Conservation (phyloP, 2,797 vertebrate species). For the Peromyscus melanophrys region DNA sequence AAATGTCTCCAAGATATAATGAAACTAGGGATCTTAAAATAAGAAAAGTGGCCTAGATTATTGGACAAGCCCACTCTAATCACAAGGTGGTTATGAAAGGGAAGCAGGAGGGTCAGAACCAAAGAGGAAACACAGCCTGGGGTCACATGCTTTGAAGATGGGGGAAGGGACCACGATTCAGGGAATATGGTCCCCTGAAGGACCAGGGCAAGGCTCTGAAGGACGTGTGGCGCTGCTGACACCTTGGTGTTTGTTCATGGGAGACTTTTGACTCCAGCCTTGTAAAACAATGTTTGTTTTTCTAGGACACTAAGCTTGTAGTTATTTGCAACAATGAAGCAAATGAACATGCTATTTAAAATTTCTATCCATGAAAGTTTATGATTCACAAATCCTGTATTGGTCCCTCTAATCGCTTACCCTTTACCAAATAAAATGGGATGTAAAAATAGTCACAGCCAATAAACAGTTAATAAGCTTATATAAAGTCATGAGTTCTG, state of each 20-base stretch:
- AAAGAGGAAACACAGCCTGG: neutral
- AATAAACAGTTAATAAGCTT: neutral
- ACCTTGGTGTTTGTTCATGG: neutral
- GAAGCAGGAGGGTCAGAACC: neutral
- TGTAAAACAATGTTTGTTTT: neutral
- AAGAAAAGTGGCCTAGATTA: neutral
- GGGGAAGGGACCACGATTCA: neutral
- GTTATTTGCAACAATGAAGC: neutral
- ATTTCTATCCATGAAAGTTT: neutral
- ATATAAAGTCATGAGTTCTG: neutral
- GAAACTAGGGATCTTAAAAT: neutral
- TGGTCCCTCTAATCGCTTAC: neutral
- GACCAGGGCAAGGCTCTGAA: neutral
- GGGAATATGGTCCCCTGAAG: neutral
- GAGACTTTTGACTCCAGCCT: neutral
- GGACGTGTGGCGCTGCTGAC: accelerated
- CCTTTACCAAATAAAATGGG: neutral
- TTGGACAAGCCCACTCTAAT: neutral
- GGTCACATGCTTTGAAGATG: neutral
- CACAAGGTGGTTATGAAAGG: neutral
- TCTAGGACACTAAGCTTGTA: constrained; percentile 8
- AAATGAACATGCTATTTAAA: neutral
- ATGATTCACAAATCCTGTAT: neutral
- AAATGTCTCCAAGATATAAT: neutral
- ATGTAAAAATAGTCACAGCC: neutral